These are phyloP conservation scores for Macquaria ambigua DNA, from an alignment of 2,113 vertebrate genomes.

Conservation along the genomic window DNA sequence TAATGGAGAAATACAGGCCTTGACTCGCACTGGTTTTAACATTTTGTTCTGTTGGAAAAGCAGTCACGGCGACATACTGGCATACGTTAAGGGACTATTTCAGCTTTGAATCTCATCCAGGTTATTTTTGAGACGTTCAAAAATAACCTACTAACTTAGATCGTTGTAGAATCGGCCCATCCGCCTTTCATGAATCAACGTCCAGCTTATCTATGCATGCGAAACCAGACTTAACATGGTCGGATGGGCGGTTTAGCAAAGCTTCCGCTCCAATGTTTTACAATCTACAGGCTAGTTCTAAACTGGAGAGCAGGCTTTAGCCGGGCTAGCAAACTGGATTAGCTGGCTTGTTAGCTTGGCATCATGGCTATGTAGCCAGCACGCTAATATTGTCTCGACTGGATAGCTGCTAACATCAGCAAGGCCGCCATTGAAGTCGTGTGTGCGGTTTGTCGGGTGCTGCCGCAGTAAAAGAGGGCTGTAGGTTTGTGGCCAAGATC, in stretches of 20 bases:
- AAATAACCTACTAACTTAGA: too few species aligned
- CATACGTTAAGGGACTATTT: slow-evolving; percentile 16
- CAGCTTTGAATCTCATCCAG: not conserved
- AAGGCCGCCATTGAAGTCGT: slow-evolving; percentile 78
- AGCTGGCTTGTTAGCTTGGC: slow-evolving; percentile 77
- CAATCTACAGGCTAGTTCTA: slow-evolving; percentile 25
- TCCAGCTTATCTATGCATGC: slow-evolving; percentile 6
- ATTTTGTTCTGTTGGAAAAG: slow-evolving; percentile 23
- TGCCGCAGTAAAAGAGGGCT: slow-evolving; percentile 63
- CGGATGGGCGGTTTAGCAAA: slow-evolving; percentile 42
- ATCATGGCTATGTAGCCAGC: slow-evolving; percentile 75
- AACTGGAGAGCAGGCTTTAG: slow-evolving; percentile 23
- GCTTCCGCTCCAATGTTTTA: slow-evolving; percentile 63
- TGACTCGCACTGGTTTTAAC: slow-evolving; percentile 28
- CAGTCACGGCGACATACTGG: not conserved
- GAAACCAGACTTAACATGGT: slow-evolving; percentile 27
- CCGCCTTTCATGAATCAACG: not conserved
- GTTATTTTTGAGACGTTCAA: slow-evolving; percentile 11
- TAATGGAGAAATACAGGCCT: slow-evolving; percentile 74
- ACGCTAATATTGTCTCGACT: slow-evolving; percentile 66
- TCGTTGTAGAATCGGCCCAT: not conserved
- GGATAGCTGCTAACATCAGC: slow-evolving; percentile 69
- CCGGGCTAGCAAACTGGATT: slow-evolving; percentile 62
- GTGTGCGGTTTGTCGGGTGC: slow-evolving; percentile 49
- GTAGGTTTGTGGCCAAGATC: slow-evolving; percentile 31